Conservation (phyloP, 2,113 vertebrate species). For the Siniperca chuatsi region DNA sequence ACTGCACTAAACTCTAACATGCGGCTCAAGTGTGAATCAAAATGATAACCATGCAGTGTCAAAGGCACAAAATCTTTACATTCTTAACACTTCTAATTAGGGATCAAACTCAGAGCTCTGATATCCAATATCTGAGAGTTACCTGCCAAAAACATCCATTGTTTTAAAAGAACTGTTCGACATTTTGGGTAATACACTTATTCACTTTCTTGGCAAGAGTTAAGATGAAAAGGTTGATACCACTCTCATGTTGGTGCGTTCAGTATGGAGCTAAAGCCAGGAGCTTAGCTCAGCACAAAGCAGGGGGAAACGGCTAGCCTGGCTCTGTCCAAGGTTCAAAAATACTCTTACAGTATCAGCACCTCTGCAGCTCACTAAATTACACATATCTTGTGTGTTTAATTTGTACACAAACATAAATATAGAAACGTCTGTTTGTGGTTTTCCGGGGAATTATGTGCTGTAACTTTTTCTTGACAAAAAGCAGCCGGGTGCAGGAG, state of each 20-base stretch:
- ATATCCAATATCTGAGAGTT: not conserved
- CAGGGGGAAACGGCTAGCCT: not conserved
- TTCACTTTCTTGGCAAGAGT: not conserved
- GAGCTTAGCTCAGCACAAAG: not conserved
- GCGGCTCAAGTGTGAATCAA: not conserved
- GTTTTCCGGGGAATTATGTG: not conserved
- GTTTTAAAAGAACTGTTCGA: not conserved
- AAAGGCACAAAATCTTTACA: not conserved
- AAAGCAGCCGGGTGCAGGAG: not conserved
- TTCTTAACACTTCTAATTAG: not conserved
- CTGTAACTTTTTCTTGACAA: not conserved
- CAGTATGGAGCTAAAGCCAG: not conserved
- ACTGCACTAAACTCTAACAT: not conserved
- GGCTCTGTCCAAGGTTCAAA: not conserved
- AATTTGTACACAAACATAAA: not conserved
- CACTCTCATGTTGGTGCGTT: not conserved
- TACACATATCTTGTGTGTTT: not conserved
- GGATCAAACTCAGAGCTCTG: not conserved
- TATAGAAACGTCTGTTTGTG: not conserved
- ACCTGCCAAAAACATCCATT: not conserved
- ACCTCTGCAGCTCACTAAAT: not conserved
- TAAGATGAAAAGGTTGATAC: not conserved
- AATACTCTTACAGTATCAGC: not conserved
- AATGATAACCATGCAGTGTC: not conserved
- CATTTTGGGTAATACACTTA: not conserved